These are phyloP conservation scores for Drosophila tanythrix DNA, from an alignment of 2,888 invertebrate genomes.

Conservation along the genomic window DNA sequence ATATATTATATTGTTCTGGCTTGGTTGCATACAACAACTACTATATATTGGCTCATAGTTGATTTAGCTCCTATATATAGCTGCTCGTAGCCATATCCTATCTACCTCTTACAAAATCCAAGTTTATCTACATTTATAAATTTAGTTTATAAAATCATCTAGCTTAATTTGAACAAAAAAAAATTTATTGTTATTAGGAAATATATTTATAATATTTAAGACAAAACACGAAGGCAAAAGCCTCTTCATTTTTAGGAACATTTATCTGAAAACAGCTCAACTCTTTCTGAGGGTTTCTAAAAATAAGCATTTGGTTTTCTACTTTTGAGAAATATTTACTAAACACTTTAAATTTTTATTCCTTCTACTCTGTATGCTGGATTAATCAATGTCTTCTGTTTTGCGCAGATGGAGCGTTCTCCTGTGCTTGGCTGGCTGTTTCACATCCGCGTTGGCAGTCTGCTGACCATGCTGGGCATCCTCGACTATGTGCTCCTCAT, in stretches of 20 bases:
- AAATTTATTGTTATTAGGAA: too few species aligned
- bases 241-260: too few species aligned
- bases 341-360: not conserved
- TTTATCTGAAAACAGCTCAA: too few species aligned
- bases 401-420: slow-evolving; percentile 97
- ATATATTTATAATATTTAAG: too few species aligned
- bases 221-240: too few species aligned
- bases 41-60: too few species aligned
- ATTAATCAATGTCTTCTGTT: not conserved
- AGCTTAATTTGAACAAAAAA: too few species aligned
- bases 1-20: too few species aligned
- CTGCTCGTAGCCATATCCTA: not conserved
- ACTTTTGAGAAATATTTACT: not conserved
- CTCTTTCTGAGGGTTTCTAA: too few species aligned
- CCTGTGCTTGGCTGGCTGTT: slow-evolving; percentile 98
- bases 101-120: not conserved
- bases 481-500: slow-evolving; percentile 95
- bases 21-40: too few species aligned
- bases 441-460: slow-evolving; percentile 94
- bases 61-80: not conserved
- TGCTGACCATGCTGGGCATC: slow-evolving; percentile 92
- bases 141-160: too few species aligned
- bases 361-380: not conserved
- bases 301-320: too few species aligned
- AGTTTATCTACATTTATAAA: not conserved